Evolutionary conservation across 2,888 invertebrate genomes (phyloP), one percentile per base, ranked within the genome.

Genomic region (Ypsolopha sequella): DNA sequence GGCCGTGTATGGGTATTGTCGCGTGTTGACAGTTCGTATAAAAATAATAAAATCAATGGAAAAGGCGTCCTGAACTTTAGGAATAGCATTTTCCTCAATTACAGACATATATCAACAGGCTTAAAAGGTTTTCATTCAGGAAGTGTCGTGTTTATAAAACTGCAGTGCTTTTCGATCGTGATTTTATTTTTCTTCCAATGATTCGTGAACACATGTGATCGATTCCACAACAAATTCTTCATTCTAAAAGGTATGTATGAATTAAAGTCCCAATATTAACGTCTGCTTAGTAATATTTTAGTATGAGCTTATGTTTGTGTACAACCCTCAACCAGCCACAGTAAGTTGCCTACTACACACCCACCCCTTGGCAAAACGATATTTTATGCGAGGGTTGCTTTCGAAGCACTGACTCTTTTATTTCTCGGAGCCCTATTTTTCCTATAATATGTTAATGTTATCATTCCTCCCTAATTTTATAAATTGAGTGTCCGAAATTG

Each of bases 201-300:
- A 58, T 72, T 76, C 73, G 70, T 74, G 72, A 73, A 71, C 68
- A 75, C 75, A 76, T 79, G 80, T 82, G 82, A 84, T 80, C 80
- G 65, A 82, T 84, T 81, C 60, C 57, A 64, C 62, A 57, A 49
- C 48, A 54, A 53, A 67, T 68, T 66, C 61, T 65, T 66, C 63
- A 41, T 63, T 68, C 62, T 59, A 65, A 66, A 62, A 64, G 80
- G 85, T 85, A 80, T 65, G 82, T 80, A 73, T 80, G 66, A 80
- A 74, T 77, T 62, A 79, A 74, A 76, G 57, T 63, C 48, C 44
- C 54, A 41, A 38, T 39, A 34, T 45, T 34, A 24, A 45, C 35
- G n/a, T 41, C 11, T 9, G 33, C 0, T 14, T 6, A 3, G 33
- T 33, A n/a, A 7, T 39, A 11, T 48, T 34, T 39, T 41, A 39